A percentile compares a stretch with the other conserved stretches of the same genome.
phyloP scores from a whole-genome alignment of 1,140 invertebrate genomes.

The Triops longicaudatus region DNA sequence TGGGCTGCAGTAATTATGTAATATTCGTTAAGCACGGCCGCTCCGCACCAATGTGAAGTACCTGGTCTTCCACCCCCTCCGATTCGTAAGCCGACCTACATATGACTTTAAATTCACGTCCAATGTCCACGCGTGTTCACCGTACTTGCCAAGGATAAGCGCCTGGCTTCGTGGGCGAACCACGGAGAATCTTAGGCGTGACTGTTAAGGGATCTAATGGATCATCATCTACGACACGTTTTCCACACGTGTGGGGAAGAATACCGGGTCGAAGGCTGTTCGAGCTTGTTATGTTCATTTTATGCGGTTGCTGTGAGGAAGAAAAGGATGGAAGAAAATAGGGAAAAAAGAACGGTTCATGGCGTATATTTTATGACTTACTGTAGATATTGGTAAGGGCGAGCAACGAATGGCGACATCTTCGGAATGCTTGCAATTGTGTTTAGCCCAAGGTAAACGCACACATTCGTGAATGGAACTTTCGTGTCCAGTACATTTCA shows the following conservation, averaged over 20 bases:
- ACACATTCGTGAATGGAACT: slow-evolving; percentile 51
- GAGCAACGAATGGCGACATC: slow-evolving; percentile 59
- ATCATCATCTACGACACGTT: slow-evolving; percentile 31
- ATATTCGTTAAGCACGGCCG: slow-evolving; percentile 56
- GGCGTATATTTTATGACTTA: not conserved
- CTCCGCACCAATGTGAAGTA: slow-evolving; percentile 62
- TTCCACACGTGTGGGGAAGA: slow-evolving; percentile 32
- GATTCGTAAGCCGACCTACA: slow-evolving; percentile 58
- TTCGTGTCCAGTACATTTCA: slow-evolving; percentile 61
- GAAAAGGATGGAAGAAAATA: not conserved
- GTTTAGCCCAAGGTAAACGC: slow-evolving; percentile 57
- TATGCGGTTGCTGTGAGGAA: not conserved
- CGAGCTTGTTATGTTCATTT: not conserved
- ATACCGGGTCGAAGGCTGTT: not conserved
- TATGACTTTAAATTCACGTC: slow-evolving; percentile 31
- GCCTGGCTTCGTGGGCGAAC: slow-evolving; percentile 40
- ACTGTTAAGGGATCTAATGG: slow-evolving; percentile 27
- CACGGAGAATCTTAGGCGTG: slow-evolving; percentile 39
- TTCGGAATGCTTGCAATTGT: slow-evolving; percentile 65
- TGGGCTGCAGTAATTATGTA: slow-evolving; percentile 72
- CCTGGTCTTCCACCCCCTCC: slow-evolving; percentile 46
- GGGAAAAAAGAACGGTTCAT: not conserved
- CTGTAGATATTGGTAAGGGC: slow-evolving; percentile 6
- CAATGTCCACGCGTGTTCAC: not conserved
- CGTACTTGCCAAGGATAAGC: slow-evolving; percentile 64